Evolutionary conservation across 2,888 invertebrate species (phyloP), one percentile per base, ranked within the genome.

Genomic region (Entomobrya multifasciata): DNA sequence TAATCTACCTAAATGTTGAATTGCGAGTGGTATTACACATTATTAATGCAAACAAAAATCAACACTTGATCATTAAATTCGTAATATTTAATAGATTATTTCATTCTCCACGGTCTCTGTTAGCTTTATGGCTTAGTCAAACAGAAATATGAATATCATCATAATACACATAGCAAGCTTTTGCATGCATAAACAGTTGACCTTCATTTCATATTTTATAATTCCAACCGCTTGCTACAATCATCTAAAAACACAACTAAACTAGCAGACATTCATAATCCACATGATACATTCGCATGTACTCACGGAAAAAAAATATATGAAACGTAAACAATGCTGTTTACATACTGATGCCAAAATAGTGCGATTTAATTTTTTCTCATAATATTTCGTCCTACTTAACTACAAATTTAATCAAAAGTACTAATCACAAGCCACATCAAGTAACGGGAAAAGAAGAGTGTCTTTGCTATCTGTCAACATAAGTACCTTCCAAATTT

Each of bases 161-260:
- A 36, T 36, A n/a, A n/a, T n/a, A n/a, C 8, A 8, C 4, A 36
- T 36, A 6, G 36, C 36, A 36, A 6, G 36, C 36, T 6, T 36
- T 36, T 78, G 70, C 60, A 70, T 80, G 79, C 86, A 79, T 36
- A 41, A 44, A 79, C 36, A 20, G 44, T 11, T 86, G 86, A 86
- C 86, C 86, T 86, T 86, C 86, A 79, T 86, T 82, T 82, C n/a
- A n/a, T 80, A 65, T 67, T 49, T 83, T 85, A 72, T 70, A 85
- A 86, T 80, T 79, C 79, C 79, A 79, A 79, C 79, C 79, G 79
- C 74, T 72, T 80, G 79, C 79, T 67, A 82, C 27, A 41, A 55
- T 72, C 86, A 49, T 47, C 49, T 27, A 52, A 36, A 30, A 67
- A 44, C 65, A 67, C n/a, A n/a, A n/a, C n/a, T n/a, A n/a, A n/a